phyloP scores from a whole-genome alignment of 2,797 vertebrate species.

The Cyprinella venusta region DNA sequence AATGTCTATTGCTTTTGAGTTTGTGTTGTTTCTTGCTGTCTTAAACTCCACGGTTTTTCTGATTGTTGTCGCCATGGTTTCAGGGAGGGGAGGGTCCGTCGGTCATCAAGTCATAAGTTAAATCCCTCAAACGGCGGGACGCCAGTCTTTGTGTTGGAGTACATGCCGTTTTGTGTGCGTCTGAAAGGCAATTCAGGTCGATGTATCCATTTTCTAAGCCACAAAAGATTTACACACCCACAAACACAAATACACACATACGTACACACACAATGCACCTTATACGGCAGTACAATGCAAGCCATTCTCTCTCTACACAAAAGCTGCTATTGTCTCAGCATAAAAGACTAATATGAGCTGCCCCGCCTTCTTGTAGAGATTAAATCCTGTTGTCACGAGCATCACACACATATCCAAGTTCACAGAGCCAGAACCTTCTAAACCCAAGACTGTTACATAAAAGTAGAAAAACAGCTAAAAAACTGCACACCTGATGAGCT shows the following conservation, averaged over 20 bases:
- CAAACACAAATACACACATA: conserved; percentile 47
- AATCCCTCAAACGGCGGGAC: conserved; percentile 30
- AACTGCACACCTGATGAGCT: neutral
- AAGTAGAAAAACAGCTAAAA: neutral
- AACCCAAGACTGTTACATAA: neutral
- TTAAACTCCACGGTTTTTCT: neutral
- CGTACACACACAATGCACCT: conserved; percentile 33
- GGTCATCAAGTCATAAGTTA: conserved; percentile 33
- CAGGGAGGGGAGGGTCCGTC: neutral
- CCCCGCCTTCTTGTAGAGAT: conserved; percentile 28
- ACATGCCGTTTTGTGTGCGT: neutral
- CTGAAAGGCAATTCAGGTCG: conserved; percentile 35
- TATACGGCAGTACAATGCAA: conserved; percentile 39
- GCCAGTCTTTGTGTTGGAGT: conserved; percentile 13
- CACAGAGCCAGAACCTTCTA: neutral
- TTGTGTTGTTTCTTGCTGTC: conserved; percentile 33
- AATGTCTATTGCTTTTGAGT: conserved; percentile 20
- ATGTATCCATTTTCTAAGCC: conserved; percentile 34
- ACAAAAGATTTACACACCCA: conserved; percentile 45
- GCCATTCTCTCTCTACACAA: conserved; percentile 52
- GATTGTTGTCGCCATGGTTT: conserved; percentile 37
- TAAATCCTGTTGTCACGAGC: conserved; percentile 24
- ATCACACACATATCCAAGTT: conserved; percentile 14
- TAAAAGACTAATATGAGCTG: conserved; percentile 45
- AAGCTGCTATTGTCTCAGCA: conserved; percentile 43